Evolutionary conservation across 2,888 invertebrate genomes (phyloP).

Genomic region (Drosophila neutralis): DNA sequence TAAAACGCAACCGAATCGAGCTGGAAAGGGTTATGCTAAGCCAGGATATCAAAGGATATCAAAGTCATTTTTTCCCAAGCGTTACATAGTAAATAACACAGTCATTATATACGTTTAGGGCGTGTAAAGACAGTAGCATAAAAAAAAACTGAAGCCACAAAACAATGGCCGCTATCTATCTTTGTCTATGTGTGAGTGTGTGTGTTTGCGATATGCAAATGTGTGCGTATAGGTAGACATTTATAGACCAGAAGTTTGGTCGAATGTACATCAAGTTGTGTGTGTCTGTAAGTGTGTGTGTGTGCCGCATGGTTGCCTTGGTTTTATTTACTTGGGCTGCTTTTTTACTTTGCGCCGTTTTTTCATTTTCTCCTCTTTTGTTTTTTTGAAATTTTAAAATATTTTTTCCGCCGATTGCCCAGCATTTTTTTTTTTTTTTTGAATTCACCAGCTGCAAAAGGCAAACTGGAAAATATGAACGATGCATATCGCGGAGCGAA

Average conservation of each 20-base stretch:
- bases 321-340: slow-evolving; percentile 67
- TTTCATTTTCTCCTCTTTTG: slow-evolving; percentile 24
- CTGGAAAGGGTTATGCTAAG: slow-evolving; percentile 10
- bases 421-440: slow-evolving; percentile 36
- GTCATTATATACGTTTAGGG: slow-evolving; percentile 50
- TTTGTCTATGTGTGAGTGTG: slow-evolving; percentile 15
- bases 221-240: slow-evolving; percentile 68
- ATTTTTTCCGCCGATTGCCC: slow-evolving; percentile 33
- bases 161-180: slow-evolving; percentile 58
- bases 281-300: slow-evolving; percentile 3
- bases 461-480: slow-evolving; percentile 24
- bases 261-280: slow-evolving; percentile 48
- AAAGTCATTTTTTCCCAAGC: slow-evolving; percentile 14
- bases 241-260: slow-evolving; percentile 74
- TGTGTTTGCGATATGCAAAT: slow-evolving; percentile 59
- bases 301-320: slow-evolving; percentile 59
- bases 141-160: slow-evolving; percentile 37
- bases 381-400: slow-evolving; percentile 6
- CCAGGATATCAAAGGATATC: slow-evolving; percentile 1
- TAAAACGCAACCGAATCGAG: background rate
- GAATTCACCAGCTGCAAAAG: slow-evolving; percentile 33
- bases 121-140: slow-evolving; percentile 29
- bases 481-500: slow-evolving; percentile 55
- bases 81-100: slow-evolving; percentile 56
- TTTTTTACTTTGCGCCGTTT: slow-evolving; percentile 11